Percentiles rank a stretch among this genome's conserved stretches.
Evolutionary conservation across 2,797 vertebrate species (phyloP).

Genomic region (Chromis chromis): DNA sequence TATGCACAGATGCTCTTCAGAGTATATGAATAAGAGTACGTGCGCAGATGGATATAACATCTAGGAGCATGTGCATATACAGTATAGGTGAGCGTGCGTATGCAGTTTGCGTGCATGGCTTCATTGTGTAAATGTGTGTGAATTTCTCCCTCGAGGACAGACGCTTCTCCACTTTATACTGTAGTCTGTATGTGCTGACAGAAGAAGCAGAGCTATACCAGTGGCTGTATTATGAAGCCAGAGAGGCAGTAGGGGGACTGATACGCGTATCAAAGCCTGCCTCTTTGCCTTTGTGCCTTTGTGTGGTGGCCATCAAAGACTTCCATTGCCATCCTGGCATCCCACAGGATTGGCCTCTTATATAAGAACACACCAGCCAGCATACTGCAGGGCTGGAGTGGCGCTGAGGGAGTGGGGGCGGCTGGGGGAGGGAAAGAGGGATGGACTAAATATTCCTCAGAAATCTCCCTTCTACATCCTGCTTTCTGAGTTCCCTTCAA

Average conservation of each 20-base stretch:
- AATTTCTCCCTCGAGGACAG: slow-evolving; percentile 40
- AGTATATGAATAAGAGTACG: slow-evolving; percentile 32
- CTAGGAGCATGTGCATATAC: not conserved
- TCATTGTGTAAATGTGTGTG: slow-evolving; percentile 46
- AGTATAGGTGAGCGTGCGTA: not conserved
- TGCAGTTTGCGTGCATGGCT: slow-evolving; percentile 9
- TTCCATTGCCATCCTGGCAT: slow-evolving; percentile 67
- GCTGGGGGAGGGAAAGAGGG: slow-evolving; percentile 42
- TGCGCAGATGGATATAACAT: slow-evolving; percentile 6
- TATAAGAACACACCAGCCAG: slow-evolving; percentile 78
- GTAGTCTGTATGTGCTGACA: slow-evolving; percentile 52
- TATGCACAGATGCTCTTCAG: slow-evolving; percentile 16
- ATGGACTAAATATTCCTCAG: slow-evolving; percentile 63
- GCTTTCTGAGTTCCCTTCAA: slow-evolving; percentile 30
- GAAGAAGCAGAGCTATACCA: slow-evolving; percentile 57
- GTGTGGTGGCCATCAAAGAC: slow-evolving; percentile 79
- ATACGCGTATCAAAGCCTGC: slow-evolving; percentile 78
- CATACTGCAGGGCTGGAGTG: slow-evolving; percentile 69
- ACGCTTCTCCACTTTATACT: slow-evolving; percentile 42
- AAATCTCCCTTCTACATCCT: slow-evolving; percentile 49
- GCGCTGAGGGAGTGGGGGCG: slow-evolving; percentile 64
- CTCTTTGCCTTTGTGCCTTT: slow-evolving; percentile 77
- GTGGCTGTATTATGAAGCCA: slow-evolving; percentile 69
- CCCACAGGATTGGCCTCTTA: slow-evolving; percentile 75
- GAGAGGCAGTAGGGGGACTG: slow-evolving; percentile 70